Conservation (phyloP, 2,888 invertebrate genomes). For the Trissoscelio sp. region DNA sequence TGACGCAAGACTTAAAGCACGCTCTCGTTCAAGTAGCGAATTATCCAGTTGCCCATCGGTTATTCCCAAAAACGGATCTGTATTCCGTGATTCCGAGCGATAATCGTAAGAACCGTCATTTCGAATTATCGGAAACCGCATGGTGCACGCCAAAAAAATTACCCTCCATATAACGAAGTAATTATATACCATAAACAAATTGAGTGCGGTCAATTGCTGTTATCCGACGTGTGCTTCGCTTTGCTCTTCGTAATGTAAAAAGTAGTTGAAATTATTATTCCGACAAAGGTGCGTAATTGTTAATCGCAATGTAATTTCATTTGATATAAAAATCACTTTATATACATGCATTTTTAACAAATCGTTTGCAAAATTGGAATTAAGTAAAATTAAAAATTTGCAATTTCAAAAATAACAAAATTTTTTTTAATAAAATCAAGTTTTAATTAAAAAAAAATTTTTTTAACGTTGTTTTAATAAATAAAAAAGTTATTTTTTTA, state of each 20-base stretch:
- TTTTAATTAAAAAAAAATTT: no score
- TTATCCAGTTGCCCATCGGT: slow-evolving; percentile 73
- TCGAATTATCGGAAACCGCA: not conserved
- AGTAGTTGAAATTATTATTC: slow-evolving; percentile 2
- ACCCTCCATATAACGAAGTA: slow-evolving; percentile 14
- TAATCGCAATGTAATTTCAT: no score
- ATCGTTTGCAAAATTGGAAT: no score
- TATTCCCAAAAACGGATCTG: slow-evolving; percentile 44
- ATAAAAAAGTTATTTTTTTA: no score
- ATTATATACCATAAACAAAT: slow-evolving; percentile 19
- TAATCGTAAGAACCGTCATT: not conserved
- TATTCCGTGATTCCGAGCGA: not conserved
- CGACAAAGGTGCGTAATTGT: not conserved
- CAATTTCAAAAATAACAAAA: no score
- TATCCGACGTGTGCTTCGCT: not conserved
- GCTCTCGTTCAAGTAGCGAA: slow-evolving; percentile 64
- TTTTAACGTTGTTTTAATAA: no score
- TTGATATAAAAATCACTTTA: no score
- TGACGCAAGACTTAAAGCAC: slow-evolving; percentile 61
- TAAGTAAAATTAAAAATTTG: no score
- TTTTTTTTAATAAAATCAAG: no score
- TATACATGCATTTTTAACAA: no score
- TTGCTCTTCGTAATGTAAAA: slow-evolving; percentile 16
- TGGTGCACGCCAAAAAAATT: not conserved
- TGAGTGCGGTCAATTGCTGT: not conserved